Percentiles rank a stretch among this genome's conserved stretches.
Evolutionary conservation across 2,113 vertebrate species (phyloP).

Genomic region (Neolamprologus hecqui): DNA sequence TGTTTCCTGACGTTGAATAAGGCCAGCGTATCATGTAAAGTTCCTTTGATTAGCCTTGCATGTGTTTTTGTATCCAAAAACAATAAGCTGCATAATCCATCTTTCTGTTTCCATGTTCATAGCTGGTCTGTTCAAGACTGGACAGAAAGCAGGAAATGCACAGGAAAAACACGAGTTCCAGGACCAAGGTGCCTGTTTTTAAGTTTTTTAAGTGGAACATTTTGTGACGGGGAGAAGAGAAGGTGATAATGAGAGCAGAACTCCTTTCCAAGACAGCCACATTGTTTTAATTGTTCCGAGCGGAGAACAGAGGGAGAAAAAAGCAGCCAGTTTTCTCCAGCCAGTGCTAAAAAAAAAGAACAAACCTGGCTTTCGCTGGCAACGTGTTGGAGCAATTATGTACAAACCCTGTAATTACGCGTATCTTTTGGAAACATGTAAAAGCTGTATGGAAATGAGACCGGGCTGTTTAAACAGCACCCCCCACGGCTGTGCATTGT

Average conservation of each 20-base stretch:
- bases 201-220: conserved; percentile 59
- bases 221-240: conserved; percentile 48
- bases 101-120: conserved; percentile 56
- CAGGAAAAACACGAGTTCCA: conserved; percentile 34
- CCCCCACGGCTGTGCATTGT: conserved; percentile 51
- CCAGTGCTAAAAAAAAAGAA: conserved; percentile 54
- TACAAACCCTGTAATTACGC: conserved; percentile 73
- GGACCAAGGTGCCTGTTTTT: conserved; percentile 63
- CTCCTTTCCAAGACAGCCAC: conserved; percentile 61
- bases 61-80: conserved; percentile 33
- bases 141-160: background rate
- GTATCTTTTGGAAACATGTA: conserved; percentile 73
- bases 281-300: conserved; percentile 72
- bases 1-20: conserved; percentile 9
- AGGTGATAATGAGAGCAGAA: conserved; percentile 66
- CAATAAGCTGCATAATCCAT: conserved; percentile 25
- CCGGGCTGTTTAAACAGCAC: conserved; percentile 45
- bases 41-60: conserved; percentile 46
- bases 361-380: conserved; percentile 64
- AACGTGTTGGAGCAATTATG: conserved; percentile 71
- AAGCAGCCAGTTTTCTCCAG: conserved; percentile 43
- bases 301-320: conserved; percentile 36
- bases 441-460: conserved; percentile 73
- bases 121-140: conserved; percentile 3
- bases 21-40: conserved; percentile 5